Percentiles rank a stretch among this genome's conserved stretches.
phyloP scores from a whole-genome alignment of 2,113 vertebrate species.

The Chaetodon auriga region DNA sequence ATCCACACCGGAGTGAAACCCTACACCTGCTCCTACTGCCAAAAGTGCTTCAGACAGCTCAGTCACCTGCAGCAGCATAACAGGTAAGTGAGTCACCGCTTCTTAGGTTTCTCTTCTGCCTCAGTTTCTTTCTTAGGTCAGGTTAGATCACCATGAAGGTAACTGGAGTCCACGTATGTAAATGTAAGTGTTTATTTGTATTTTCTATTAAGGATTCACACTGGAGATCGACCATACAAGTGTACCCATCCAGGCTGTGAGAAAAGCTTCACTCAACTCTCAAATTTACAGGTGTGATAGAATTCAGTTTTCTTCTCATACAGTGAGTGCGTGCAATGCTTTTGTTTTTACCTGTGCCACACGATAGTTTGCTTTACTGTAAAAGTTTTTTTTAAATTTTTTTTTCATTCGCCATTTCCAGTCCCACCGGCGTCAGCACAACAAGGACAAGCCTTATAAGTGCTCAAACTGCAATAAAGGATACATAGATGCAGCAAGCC shows the following conservation, averaged over 20 bases:
- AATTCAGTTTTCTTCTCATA: constrained; percentile 4
- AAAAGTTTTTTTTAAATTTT: constrained; percentile 8
- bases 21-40: constrained; percentile 95
- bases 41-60: constrained; percentile 97
- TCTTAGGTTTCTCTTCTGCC: constrained; percentile 57
- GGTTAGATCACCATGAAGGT: constrained; percentile 25
- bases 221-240: constrained; percentile 96
- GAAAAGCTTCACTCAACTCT: constrained; percentile 98
- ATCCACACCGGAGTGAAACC: constrained; percentile 99
- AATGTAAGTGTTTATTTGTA: constrained; percentile 50
- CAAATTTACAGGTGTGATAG: constrained; percentile 93
- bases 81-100: constrained; percentile 86
- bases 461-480: constrained; percentile 98
- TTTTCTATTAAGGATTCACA: constrained; percentile 92
- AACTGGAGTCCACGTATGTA: constrained; percentile 11
- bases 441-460: constrained; percentile 99
- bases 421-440: constrained; percentile 99
- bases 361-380: background rate
- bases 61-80: constrained; percentile 99
- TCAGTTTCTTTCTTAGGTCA: background rate
- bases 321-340: background rate
- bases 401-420: constrained; percentile 66
- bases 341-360: background rate
- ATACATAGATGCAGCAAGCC: constrained; percentile 92
- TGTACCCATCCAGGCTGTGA: constrained; percentile 95